Evolutionary conservation across 2,888 invertebrate species (phyloP).

Genomic region (Pristionchus entomophagus): DNA sequence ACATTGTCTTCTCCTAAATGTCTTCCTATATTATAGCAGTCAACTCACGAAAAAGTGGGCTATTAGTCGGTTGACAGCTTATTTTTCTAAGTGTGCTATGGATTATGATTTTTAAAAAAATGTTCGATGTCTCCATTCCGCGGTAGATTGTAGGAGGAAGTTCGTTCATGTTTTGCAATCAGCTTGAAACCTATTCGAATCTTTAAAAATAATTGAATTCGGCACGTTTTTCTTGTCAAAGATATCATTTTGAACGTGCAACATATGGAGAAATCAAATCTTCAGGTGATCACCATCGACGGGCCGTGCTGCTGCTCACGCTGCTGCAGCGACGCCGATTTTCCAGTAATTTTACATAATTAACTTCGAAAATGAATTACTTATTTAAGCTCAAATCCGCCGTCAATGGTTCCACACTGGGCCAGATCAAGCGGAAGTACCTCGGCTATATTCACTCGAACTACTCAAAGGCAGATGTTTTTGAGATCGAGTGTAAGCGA

Average conservation of each 20-base stretch:
- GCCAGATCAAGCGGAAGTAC: not conserved
- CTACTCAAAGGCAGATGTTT: constrained; percentile 30
- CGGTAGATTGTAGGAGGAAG: too few species aligned
- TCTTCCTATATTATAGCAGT: not conserved
- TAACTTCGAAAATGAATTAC: not conserved
- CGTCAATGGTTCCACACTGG: not conserved
- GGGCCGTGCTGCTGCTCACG: constrained; percentile 30
- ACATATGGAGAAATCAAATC: not conserved
- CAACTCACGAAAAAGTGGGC: too few species aligned
- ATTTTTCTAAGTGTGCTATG: too few species aligned
- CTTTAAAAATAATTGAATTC: too few species aligned
- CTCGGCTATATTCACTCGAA: not conserved
- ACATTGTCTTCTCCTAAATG: too few species aligned
- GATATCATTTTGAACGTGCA: not conserved
- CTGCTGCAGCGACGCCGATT: constrained; percentile 29
- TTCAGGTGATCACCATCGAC: constrained; percentile 2
- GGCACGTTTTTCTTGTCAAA: too few species aligned
- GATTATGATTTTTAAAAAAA: not conserved
- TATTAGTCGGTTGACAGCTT: too few species aligned
- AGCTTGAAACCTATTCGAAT: too few species aligned
- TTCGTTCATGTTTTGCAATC: too few species aligned
- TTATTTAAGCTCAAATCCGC: not conserved
- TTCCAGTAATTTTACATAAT: not conserved
- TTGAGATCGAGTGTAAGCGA: not conserved
- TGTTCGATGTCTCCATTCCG: not conserved